phyloP scores from a whole-genome alignment of 1,140 invertebrate species.

The Drosophila nikananu region DNA sequence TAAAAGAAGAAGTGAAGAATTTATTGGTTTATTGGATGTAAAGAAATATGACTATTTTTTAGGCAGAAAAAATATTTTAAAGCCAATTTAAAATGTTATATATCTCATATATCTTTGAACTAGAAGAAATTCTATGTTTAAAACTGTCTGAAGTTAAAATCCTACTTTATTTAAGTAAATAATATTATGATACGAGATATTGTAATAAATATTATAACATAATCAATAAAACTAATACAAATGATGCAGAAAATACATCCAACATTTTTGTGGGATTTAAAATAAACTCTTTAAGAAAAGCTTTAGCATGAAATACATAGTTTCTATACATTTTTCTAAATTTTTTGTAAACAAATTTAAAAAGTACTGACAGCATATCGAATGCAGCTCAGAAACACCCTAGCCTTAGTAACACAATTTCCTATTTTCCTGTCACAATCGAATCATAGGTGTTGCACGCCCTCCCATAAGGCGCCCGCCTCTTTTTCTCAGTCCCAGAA shows the following conservation, averaged over 20 bases:
- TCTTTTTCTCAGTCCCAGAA: constrained; percentile 38
- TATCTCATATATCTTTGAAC: too few species aligned
- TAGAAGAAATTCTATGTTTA: too few species aligned
- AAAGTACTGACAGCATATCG: neutral
- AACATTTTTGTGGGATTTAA: too few species aligned
- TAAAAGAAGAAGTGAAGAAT: neutral
- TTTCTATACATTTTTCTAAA: neutral
- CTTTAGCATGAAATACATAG: neutral
- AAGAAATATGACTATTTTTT: neutral
- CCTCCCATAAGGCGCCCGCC: constrained; percentile 18
- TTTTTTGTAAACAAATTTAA: neutral
- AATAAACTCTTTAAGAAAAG: too few species aligned
- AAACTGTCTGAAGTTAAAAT: too few species aligned
- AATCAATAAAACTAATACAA: too few species aligned
- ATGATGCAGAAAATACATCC: too few species aligned
- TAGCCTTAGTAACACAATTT: constrained; percentile 4
- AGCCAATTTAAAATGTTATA: too few species aligned
- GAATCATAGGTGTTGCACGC: constrained; percentile 34
- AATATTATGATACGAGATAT: too few species aligned
- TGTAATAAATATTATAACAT: too few species aligned
- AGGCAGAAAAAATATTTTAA: too few species aligned
- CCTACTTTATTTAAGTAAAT: too few species aligned
- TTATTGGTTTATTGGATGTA: neutral
- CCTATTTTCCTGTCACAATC: constrained; percentile 29
- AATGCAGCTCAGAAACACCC: neutral